Conservation (phyloP, 2,797 vertebrate species). For the Carduelis carduelis region DNA sequence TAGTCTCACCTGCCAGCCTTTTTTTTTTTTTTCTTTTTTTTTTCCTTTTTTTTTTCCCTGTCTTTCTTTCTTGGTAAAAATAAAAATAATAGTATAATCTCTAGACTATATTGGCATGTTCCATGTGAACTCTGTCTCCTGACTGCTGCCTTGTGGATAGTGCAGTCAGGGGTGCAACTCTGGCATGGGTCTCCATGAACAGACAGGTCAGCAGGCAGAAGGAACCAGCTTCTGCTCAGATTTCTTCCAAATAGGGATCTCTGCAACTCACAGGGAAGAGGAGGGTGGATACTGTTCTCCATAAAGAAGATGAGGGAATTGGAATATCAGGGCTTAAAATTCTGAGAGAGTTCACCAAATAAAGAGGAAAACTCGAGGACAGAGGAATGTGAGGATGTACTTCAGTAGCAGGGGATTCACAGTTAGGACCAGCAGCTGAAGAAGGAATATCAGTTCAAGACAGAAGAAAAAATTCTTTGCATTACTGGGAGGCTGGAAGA, state of each 20-base stretch:
- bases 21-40: neutral
- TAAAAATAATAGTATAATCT: neutral
- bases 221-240: neutral
- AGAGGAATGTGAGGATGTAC: neutral
- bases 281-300: neutral
- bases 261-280: neutral
- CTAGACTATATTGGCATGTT: neutral
- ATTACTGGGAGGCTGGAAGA: neutral
- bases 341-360: neutral
- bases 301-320: neutral
- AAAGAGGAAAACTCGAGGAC: neutral
- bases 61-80: neutral
- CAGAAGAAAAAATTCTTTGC: neutral
- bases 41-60: neutral
- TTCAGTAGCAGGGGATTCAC: neutral
- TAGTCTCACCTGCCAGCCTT: neutral
- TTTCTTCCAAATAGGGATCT: neutral
- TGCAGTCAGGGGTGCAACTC: neutral
- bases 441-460: neutral
- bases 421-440: neutral
- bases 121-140: neutral
- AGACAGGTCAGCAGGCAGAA: fast-evolving
- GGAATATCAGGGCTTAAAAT: neutral
- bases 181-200: neutral
- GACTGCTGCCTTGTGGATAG: neutral